Percentiles rank a stretch among this genome's conserved stretches.
Evolutionary conservation across 1,140 invertebrate genomes (phyloP).

Genomic region (Drosophila busckii): DNA sequence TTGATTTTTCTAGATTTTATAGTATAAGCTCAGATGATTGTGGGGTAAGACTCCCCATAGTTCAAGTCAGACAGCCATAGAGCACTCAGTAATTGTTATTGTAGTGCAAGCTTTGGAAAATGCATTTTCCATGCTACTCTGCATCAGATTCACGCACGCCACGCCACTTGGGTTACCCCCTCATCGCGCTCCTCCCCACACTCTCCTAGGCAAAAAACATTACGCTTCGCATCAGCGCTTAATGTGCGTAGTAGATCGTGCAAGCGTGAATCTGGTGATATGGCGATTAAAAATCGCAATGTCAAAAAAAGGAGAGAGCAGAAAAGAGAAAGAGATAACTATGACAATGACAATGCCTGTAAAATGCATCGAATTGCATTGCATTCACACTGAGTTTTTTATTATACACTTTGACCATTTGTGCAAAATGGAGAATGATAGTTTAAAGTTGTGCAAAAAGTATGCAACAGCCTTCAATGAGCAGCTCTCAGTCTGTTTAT

Average conservation of each 20-base stretch:
- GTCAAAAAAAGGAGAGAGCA: constrained; percentile 11
- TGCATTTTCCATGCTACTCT: constrained; percentile 31
- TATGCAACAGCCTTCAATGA: too few species aligned
- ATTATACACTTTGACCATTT: too few species aligned
- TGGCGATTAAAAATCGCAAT: constrained; percentile 72
- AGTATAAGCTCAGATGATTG: too few species aligned
- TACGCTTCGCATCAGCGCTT: constrained; percentile 36
- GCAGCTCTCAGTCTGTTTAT: too few species aligned
- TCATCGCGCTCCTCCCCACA: neutral
- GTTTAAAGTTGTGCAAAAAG: too few species aligned
- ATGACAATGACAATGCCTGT: constrained; percentile 44
- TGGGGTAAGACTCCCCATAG: too few species aligned
- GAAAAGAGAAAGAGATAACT: constrained; percentile 10
- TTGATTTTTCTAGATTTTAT: too few species aligned
- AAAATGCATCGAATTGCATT: constrained; percentile 17
- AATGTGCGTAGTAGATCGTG: constrained; percentile 74
- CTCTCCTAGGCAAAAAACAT: neutral
- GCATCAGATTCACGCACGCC: too few species aligned
- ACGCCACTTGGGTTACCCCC: too few species aligned
- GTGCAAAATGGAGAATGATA: too few species aligned
- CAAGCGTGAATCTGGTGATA: constrained; percentile 73
- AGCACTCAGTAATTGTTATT: constrained; percentile 60
- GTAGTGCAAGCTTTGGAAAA: constrained; percentile 52
- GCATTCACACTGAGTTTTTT: constrained; percentile 23
- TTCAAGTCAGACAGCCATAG: too few species aligned